These are phyloP conservation scores for Andrena dorsata DNA, from an alignment of 2,888 invertebrate genomes.

Conservation along the genomic window DNA sequence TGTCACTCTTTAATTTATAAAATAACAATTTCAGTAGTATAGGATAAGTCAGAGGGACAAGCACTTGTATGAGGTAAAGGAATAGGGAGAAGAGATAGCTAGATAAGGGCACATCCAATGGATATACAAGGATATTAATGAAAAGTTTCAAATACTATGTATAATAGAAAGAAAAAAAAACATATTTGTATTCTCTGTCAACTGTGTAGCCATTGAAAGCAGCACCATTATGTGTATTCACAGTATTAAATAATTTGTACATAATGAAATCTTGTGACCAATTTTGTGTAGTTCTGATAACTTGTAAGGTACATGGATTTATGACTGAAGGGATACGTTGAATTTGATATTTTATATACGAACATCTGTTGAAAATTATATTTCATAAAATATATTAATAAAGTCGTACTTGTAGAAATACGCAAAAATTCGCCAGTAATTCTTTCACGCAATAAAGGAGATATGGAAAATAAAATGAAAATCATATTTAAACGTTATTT, in stretches of 20 bases:
- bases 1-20: conserved; percentile 77
- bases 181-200: conserved; percentile 72
- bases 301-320: conserved; percentile 55
- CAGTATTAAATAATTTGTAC: conserved; percentile 81
- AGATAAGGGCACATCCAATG: conserved; percentile 54
- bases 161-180: conserved; percentile 58
- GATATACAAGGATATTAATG: conserved; percentile 39
- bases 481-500: not conserved
- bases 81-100: conserved; percentile 50
- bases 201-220: conserved; percentile 69
- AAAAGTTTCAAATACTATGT: conserved; percentile 41
- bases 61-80: conserved; percentile 48
- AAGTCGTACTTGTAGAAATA: conserved; percentile 5
- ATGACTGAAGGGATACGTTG: conserved; percentile 65
- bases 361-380: conserved; percentile 17
- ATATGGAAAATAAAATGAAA: conserved; percentile 14
- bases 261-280: conserved; percentile 72
- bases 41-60: conserved; percentile 63
- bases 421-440: conserved; percentile 11
- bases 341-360: conserved; percentile 22
- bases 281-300: conserved; percentile 70
- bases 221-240: conserved; percentile 75
- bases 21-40: conserved; percentile 58
- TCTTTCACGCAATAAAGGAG: not conserved
- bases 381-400: not conserved